Base-by-base conservation (phyloP, 2,888 invertebrate genomes). In the Morpho deidamia region DNA sequence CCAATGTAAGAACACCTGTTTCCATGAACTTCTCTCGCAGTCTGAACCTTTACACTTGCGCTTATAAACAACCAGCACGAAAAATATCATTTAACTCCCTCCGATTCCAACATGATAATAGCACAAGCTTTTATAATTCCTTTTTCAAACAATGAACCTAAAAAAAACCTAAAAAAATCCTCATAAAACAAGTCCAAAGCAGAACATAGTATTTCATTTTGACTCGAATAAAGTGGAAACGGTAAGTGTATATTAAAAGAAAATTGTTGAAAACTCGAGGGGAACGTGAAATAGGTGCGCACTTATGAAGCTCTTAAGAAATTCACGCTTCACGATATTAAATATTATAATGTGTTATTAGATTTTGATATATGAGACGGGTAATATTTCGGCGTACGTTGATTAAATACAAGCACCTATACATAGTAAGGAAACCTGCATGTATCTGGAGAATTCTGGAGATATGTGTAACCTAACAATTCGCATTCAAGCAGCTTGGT, bases 251-350 rank as follows among this genome's bases (percentile, higher is more conserved):
- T 12, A 45, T 45, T 45, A 38, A 48, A 48, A 40, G 40, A 41
- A 48, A 47, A 48, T 12, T 10, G 8, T 12, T 7, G 12, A 40
- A 23, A 23, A 23, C 23, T 23, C 23, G 23, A 23, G 12, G 7
- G 12, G 48, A 48, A 41, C 32, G 40, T 41, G 40, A 48, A 33
- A 34, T 48, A 48, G 47, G 40, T 47, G 7, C 47, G 39, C 39
- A 10, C 23, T 41, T 48, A 48, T 41, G 48, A 23, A 48, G 48
- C 48, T 48, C 41, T 41, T 34, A 41, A 48, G 41, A 49, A 49
- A 42, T 49, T 49, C 41, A 49, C 23, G 49, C 42, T 12, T n/a
- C 34, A 11, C 11, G 35, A 49, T 42, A 49, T 49, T 49, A 49
- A 49, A 49, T 49, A 42, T 49, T 35, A 35, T 42, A 49, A 32